Percentiles rank a stretch among this genome's conserved stretches.
Evolutionary conservation across 2,888 invertebrate genomes (phyloP).

Genomic region (Entomobrya multifasciata): DNA sequence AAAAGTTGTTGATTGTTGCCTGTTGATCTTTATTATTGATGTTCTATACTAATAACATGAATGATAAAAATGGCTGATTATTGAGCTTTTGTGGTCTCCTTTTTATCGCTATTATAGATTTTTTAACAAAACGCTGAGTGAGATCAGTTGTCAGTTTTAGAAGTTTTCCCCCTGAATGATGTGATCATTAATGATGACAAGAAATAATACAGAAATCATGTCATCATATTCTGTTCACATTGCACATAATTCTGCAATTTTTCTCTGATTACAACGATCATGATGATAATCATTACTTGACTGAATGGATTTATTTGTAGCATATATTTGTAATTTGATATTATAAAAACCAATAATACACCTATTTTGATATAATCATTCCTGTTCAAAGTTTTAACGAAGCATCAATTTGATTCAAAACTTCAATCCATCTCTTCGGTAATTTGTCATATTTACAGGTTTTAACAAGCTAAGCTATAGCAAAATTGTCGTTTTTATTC

Average conservation of each 20-base stretch:
- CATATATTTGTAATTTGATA: constrained; percentile 15
- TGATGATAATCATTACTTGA: constrained; percentile 48
- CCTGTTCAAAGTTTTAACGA: too few relatives aligned
- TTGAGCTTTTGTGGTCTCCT: constrained; percentile 49
- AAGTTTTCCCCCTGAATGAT: constrained; percentile 50
- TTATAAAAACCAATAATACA: too few relatives aligned
- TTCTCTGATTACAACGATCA: not conserved
- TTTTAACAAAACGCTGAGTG: too few relatives aligned
- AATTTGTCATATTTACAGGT: constrained; percentile 65
- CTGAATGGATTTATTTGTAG: constrained; percentile 36
- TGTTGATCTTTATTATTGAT: constrained; percentile 19
- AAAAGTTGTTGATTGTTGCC: not conserved
- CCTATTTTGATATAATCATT: too few relatives aligned
- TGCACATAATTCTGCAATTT: not conserved
- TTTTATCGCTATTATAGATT: constrained; percentile 48
- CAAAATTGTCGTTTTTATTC: too few relatives aligned
- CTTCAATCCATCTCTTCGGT: constrained; percentile 39
- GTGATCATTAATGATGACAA: constrained; percentile 15
- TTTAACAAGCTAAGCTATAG: constrained; percentile 15
- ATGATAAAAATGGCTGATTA: constrained; percentile 57
- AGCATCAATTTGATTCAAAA: constrained; percentile 11
- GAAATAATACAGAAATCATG: not conserved
- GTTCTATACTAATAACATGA: constrained; percentile 36
- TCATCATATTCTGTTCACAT: not conserved
- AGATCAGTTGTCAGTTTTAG: constrained; percentile 7